These are phyloP conservation scores for Epsilonema sp. DNA, from an alignment of 2,888 invertebrate genomes.

Conservation along the genomic window DNA sequence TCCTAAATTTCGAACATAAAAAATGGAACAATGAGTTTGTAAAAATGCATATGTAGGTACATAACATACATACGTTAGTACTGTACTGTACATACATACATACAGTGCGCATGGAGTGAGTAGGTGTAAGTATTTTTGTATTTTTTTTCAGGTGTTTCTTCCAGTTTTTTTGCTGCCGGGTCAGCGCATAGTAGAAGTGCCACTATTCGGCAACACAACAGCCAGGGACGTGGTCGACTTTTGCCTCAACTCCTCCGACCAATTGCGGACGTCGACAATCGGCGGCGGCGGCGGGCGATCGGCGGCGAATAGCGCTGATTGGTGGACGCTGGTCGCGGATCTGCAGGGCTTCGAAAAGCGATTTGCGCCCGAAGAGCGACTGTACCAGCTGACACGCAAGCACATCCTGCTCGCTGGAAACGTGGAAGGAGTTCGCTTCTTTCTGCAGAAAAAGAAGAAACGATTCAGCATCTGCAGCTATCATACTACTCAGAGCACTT, in stretches of 20 bases:
- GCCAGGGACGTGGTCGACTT: not conserved
- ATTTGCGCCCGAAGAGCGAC: constrained; percentile 2
- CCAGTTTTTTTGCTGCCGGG: not conserved
- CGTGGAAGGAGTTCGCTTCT: constrained; percentile 4
- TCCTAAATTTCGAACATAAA: too few relatives aligned
- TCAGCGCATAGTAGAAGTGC: not conserved
- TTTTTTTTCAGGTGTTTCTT: not conserved
- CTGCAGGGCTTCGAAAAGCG: constrained; percentile 3
- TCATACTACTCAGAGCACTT: too few relatives aligned
- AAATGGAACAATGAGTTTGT: too few relatives aligned
- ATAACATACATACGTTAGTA: too few relatives aligned
- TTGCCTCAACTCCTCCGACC: not conserved
- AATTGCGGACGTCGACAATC: too few relatives aligned
- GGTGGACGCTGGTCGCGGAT: not conserved
- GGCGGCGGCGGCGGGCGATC: not conserved
- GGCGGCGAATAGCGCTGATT: not conserved
- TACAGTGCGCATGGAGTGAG: too few relatives aligned
- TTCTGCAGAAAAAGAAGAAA: constrained; percentile 1
- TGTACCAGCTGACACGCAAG: constrained; percentile 4
- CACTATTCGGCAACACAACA: not conserved
- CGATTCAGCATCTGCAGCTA: constrained; percentile 3
- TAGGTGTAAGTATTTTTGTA: too few relatives aligned
- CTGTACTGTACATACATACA: too few relatives aligned
- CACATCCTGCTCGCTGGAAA: constrained; percentile 5
- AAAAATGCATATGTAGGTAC: too few relatives aligned